Percentiles rank a stretch among this genome's conserved stretches.
Evolutionary conservation across 2,888 invertebrate species (phyloP).

Genomic region (Campoletis raptor): DNA sequence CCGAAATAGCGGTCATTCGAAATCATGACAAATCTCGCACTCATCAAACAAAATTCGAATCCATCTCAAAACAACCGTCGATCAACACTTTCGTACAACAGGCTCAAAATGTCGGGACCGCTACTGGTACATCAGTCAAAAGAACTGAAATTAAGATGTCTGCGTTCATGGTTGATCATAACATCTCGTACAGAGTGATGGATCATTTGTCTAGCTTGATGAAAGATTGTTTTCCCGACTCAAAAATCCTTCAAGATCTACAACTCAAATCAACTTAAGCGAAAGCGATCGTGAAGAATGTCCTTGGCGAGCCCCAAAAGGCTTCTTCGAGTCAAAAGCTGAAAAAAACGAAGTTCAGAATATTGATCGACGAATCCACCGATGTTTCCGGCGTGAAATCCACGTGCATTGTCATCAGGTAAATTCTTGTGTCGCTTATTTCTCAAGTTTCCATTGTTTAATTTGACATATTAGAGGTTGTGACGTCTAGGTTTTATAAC

Average conservation of each 20-base stretch:
- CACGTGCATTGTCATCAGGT: slow-evolving; percentile 72
- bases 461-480: slow-evolving; percentile 19
- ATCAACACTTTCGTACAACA: slow-evolving; percentile 34
- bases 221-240: slow-evolving; percentile 74
- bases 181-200: slow-evolving; percentile 58
- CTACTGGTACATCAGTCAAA: slow-evolving; percentile 30
- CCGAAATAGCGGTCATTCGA: slow-evolving; percentile 50
- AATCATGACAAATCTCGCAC: slow-evolving; percentile 32
- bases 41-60: slow-evolving; percentile 41
- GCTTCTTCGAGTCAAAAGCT: slow-evolving; percentile 69
- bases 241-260: slow-evolving; percentile 71
- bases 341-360: slow-evolving; percentile 72
- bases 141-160: slow-evolving; percentile 64
- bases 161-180: slow-evolving; percentile 64
- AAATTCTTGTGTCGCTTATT: slow-evolving; percentile 22
- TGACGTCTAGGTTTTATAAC: slow-evolving; percentile 68
- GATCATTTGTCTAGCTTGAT: slow-evolving; percentile 66
- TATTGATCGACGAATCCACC: slow-evolving; percentile 75
- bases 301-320: slow-evolving; percentile 73
- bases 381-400: slow-evolving; percentile 70
- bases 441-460: not conserved
- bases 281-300: slow-evolving; percentile 73
- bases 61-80: slow-evolving; percentile 25
- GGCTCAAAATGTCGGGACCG: slow-evolving; percentile 27
- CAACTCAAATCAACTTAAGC: slow-evolving; percentile 73